Evolutionary conservation across 2,113 vertebrate species (phyloP).

Genomic region (Epinephelus lanceolatus): DNA sequence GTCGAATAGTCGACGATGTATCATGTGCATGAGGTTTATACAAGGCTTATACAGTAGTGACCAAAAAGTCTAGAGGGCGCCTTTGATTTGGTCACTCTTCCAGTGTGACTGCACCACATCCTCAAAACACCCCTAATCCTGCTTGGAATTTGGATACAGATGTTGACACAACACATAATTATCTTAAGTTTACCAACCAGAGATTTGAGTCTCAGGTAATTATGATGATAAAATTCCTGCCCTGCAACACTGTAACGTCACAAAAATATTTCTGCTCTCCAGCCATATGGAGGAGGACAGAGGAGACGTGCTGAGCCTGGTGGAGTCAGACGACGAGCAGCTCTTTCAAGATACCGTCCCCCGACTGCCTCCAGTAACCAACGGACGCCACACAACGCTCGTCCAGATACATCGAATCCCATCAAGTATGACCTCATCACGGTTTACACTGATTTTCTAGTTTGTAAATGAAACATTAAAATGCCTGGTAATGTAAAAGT

Average conservation of each 20-base stretch:
- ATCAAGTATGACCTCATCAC: conserved; percentile 64
- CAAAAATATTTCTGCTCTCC: not conserved
- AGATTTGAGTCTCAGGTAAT: not conserved
- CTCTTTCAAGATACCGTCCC: conserved; percentile 75
- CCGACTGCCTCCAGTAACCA: conserved; percentile 73
- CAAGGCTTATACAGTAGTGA: not conserved
- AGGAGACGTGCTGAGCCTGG: conserved; percentile 89
- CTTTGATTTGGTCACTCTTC: not conserved
- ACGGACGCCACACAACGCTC: conserved; percentile 74
- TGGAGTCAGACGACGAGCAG: conserved; percentile 92
- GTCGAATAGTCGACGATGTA: not conserved
- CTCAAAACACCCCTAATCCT: not conserved
- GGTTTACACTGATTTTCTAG: fast-evolving
- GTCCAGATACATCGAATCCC: conserved; percentile 84
- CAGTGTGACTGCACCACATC: not conserved
- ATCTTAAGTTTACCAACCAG: no score
- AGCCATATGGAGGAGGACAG: conserved; percentile 72
- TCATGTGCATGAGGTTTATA: no score
- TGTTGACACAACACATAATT: not conserved
- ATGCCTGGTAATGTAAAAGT: not conserved
- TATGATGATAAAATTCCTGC: not conserved
- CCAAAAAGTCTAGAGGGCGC: not conserved
- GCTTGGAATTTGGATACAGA: not conserved
- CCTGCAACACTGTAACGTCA: not conserved
- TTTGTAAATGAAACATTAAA: not conserved